Conservation (phyloP, 2,797 vertebrate genomes). For the Hyperoplus immaculatus region DNA sequence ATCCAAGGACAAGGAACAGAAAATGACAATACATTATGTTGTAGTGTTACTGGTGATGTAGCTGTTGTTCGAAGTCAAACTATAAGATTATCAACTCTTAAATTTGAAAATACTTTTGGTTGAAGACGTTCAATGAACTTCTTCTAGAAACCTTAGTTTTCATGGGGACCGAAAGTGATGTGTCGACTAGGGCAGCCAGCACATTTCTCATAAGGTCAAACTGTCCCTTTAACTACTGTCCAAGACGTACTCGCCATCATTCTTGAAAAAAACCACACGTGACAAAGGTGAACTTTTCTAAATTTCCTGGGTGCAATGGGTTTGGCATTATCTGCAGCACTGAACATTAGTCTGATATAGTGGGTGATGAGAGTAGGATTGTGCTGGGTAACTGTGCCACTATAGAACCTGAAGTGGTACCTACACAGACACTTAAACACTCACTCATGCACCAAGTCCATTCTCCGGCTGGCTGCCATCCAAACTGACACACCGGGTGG, state of each 20-base stretch:
- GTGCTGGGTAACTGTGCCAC: slow-evolving; percentile 28
- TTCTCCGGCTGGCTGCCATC: slow-evolving; percentile 58
- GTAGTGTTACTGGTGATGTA: neutral
- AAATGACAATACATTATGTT: no score
- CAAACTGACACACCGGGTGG: slow-evolving; percentile 56
- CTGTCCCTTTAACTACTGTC: neutral
- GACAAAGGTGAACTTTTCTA: neutral
- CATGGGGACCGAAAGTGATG: neutral
- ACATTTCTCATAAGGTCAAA: neutral
- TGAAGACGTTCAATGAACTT: no score
- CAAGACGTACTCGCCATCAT: neutral
- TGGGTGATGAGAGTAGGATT: slow-evolving; percentile 40
- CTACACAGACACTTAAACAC: slow-evolving; percentile 39
- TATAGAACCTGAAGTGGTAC: slow-evolving; percentile 28
- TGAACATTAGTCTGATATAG: slow-evolving; percentile 27
- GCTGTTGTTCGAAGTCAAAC: neutral
- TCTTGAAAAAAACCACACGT: neutral
- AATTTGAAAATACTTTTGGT: no score
- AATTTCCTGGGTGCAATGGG: neutral
- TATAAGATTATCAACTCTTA: neutral
- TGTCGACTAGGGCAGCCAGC: neutral
- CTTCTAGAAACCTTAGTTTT: no score
- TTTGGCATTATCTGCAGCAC: neutral
- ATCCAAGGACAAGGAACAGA: neutral
- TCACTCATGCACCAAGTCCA: slow-evolving; percentile 41